A percentile compares a stretch with the other conserved stretches of the same genome.
phyloP scores from a whole-genome alignment of 2,888 invertebrate species.

The Encarsia formosa region DNA sequence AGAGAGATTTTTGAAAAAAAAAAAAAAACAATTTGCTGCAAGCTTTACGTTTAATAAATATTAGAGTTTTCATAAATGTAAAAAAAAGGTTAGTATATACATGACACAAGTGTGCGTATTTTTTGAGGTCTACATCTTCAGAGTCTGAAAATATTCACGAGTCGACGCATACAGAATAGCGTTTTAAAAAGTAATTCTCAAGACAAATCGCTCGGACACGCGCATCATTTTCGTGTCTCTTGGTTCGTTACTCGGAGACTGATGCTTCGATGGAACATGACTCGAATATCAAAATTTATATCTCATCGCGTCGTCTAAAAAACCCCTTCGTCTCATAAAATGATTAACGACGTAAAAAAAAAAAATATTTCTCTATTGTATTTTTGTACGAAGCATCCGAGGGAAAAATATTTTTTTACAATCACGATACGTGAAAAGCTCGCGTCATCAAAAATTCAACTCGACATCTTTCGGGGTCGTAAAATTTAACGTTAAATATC shows the following conservation, averaged over 20 bases:
- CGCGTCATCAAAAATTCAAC: background rate
- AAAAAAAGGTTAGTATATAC: too few species aligned
- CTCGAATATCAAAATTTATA: slow-evolving; percentile 40
- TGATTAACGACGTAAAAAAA: background rate
- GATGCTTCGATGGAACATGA: slow-evolving; percentile 40
- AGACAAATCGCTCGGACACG: slow-evolving; percentile 43
- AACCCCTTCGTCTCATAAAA: background rate
- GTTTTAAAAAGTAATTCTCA: slow-evolving; percentile 33
- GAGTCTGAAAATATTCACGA: too few species aligned
- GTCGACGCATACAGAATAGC: too few species aligned
- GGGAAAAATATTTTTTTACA: too few species aligned
- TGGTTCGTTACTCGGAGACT: slow-evolving; percentile 34
- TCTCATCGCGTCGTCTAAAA: background rate
- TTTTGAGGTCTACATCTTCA: too few species aligned
- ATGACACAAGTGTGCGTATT: too few species aligned
- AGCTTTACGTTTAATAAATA: too few species aligned
- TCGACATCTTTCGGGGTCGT: background rate
- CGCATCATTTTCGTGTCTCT: slow-evolving; percentile 28
- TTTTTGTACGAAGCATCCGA: too few species aligned
- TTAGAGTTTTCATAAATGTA: too few species aligned
- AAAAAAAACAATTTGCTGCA: too few species aligned
- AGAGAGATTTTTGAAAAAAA: too few species aligned
- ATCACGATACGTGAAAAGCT: background rate
- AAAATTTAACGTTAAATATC: slow-evolving; percentile 1
- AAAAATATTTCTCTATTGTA: too few species aligned